Base-by-base conservation (phyloP, 2,888 invertebrate genomes). In the Galeruca laticollis region DNA sequence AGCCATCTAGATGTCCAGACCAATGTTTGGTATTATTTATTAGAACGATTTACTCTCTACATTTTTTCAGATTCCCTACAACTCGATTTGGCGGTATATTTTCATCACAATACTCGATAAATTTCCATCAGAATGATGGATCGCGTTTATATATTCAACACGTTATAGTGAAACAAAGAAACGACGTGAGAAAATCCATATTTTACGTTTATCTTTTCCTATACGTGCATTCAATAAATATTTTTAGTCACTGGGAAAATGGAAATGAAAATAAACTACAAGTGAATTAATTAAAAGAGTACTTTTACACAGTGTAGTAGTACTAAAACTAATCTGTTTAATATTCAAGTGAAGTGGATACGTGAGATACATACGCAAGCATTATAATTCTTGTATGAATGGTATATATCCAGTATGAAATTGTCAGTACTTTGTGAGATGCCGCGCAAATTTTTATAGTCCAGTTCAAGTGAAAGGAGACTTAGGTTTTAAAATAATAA, bases 201-300 rank as follows among this genome's bases (percentile, higher is more conserved):
- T 57, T 57, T 57, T n/a, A 18, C 35, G 5, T 57, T 57, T 35
- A 57, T 57, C 18, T 11, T 57, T 57, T 18, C 10, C 1, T 20
- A 13, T 54, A 54, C 26, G 21, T 40, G n/a, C 26, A 54, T n/a
- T 31, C 54, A 54, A 57, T 18, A 57, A 33, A 18, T 47, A 60
- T 60, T 47, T 26, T 26, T 47, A 60, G 37, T 60, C 60, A 60
- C 26, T 60, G 60, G 60, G 60, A 60, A 60, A 60, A 60, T 60
- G n/a, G 11, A n/a, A 40, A 40, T 11, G 11, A 40, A 40, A 40
- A 40, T 13, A 40, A 47, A 15, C 43, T 18, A 43, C 43, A 26
- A 10, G 40, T 60, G 60, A 40, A 60, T 60, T 60, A 60, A 60
- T 60, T 60, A 43, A 10, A 9, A n/a, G 49, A 51, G 21, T 51